phyloP scores from a whole-genome alignment of 2,797 vertebrate genomes.

The Agapornis canus region DNA sequence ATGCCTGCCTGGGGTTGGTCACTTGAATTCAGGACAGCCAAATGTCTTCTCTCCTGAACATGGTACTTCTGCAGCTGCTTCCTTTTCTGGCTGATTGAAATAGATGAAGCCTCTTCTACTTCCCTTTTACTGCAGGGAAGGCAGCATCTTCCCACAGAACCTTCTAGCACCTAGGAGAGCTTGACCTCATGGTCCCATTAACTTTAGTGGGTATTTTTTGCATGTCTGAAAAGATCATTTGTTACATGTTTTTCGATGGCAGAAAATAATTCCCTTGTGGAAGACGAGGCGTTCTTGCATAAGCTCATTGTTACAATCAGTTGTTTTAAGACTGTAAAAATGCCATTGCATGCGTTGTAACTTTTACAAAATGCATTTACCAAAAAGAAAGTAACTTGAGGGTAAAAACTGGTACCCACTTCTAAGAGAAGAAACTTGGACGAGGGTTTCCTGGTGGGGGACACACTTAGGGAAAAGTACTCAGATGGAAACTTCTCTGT shows the following conservation, averaged over 20 bases:
- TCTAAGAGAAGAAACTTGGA: conserved; percentile 62
- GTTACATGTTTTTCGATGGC: conserved; percentile 44
- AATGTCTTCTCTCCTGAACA: not conserved
- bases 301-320: conserved; percentile 60
- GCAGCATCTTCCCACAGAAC: not conserved
- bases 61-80: conserved; percentile 3
- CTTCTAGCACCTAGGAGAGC: not conserved
- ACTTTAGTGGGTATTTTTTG: conserved; percentile 32
- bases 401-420: conserved; percentile 51
- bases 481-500: conserved; percentile 45
- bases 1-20: not conserved
- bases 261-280: conserved; percentile 63
- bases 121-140: not conserved
- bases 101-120: not conserved
- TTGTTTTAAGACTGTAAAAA: conserved; percentile 59
- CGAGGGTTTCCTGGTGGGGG: conserved; percentile 44
- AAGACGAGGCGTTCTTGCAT: conserved; percentile 32
- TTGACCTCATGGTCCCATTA: conserved; percentile 22
- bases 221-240: conserved; percentile 41
- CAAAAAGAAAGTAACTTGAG: conserved; percentile 63
- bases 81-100: not conserved
- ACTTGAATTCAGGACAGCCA: not conserved
- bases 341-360: conserved; percentile 55
- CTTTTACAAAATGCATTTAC: conserved; percentile 61
- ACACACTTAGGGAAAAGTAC: conserved; percentile 34